phyloP scores from a whole-genome alignment of 2,888 invertebrate species.

The Agapostemon virescens region DNA sequence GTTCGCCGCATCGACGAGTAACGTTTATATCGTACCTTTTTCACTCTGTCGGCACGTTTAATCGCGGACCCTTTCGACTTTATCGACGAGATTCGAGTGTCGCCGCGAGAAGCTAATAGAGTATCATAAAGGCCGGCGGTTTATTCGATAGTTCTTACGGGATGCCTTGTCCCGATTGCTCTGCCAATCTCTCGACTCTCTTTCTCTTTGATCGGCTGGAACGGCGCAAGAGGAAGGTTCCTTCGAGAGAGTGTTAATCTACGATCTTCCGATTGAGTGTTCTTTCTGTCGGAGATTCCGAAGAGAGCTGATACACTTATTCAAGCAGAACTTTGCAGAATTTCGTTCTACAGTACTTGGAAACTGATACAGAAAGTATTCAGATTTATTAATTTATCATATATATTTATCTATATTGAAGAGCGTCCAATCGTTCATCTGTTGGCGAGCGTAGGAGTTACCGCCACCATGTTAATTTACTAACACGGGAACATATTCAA shows the following conservation, averaged over 20 bases:
- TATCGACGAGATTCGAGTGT: slow-evolving; percentile 19
- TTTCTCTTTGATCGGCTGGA: neutral
- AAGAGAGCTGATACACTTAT: neutral
- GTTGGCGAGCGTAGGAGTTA: too few relatives aligned
- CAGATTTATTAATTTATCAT: neutral
- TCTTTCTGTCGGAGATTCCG: neutral
- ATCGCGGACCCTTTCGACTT: slow-evolving; percentile 17
- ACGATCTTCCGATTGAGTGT: neutral
- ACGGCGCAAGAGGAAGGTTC: neutral
- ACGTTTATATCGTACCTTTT: slow-evolving; percentile 6
- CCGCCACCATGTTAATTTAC: too few relatives aligned
- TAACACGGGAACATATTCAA: too few relatives aligned
- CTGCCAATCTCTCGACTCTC: neutral
- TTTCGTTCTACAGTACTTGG: too few relatives aligned
- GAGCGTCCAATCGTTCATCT: too few relatives aligned
- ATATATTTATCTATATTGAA: too few relatives aligned
- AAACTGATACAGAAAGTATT: neutral
- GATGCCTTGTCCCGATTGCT: neutral
- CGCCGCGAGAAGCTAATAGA: slow-evolving; percentile 13
- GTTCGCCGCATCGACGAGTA: neutral
- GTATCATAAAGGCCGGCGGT: slow-evolving; percentile 16
- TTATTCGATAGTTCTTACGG: slow-evolving; percentile 1
- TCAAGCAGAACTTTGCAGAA: neutral
- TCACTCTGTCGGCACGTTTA: slow-evolving; percentile 13
- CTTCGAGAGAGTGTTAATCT: neutral